Percentiles rank a stretch among this genome's conserved stretches.
These are phyloP conservation scores for Mus minutoides DNA, from an alignment of 2,797 vertebrate genomes.

Conservation along the genomic window DNA sequence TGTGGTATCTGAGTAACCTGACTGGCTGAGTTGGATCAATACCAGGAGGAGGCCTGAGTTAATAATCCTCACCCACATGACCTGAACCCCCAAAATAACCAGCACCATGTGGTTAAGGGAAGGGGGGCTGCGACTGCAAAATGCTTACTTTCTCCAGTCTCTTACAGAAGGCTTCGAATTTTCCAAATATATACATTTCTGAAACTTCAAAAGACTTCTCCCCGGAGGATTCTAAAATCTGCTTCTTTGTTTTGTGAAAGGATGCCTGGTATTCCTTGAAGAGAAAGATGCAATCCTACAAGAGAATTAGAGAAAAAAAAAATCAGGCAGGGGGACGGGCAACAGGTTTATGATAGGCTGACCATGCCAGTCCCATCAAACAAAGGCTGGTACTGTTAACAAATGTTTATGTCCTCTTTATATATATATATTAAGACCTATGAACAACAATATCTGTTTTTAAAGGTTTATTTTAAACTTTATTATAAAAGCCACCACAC, in stretches of 20 bases:
- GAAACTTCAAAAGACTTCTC: constrained; percentile 89
- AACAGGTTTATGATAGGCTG: not conserved
- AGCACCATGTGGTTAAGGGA: not conserved
- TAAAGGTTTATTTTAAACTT: not conserved
- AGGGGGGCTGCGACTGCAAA: not conserved
- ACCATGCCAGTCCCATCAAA: not conserved
- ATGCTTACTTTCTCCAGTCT: constrained; percentile 90
- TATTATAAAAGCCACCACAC: not conserved
- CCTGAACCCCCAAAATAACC: not conserved
- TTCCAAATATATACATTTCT: constrained; percentile 91
- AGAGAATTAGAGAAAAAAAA: constrained; percentile 44
- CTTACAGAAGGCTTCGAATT: constrained; percentile 91
- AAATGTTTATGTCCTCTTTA: not conserved
- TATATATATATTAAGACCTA: not conserved
- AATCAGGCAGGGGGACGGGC: not conserved
- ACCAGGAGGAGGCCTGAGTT: not conserved
- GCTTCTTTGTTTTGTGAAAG: constrained; percentile 88
- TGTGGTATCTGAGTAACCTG: not conserved
- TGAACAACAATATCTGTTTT: not conserved
- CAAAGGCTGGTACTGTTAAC: not conserved
- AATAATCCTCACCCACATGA: not conserved
- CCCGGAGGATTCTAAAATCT: constrained; percentile 83
- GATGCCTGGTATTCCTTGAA: constrained; percentile 90
- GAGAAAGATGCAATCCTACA: constrained; percentile 88
- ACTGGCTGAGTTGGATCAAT: not conserved